Base-by-base conservation (phyloP, 2,888 invertebrate genomes). In the Eurytoma adleriae region DNA sequence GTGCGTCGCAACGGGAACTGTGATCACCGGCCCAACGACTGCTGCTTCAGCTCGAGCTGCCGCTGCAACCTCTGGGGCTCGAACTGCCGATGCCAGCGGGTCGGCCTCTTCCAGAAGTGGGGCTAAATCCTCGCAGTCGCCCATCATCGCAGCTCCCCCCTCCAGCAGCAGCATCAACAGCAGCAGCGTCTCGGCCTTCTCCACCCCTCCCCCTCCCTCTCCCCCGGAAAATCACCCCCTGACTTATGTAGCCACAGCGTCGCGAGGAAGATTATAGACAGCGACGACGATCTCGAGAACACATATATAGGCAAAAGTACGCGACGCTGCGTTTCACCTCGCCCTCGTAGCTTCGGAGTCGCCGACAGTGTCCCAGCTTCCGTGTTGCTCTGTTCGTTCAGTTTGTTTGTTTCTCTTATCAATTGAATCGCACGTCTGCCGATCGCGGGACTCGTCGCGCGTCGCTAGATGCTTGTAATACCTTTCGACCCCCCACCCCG, bases 61-160 rank as follows among this genome's bases (percentile, higher is more conserved):
- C 93, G 96, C 83, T 97, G 96, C 93, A 96, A 96, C 91, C 93
- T 96, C 72, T 97, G 96, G 96, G 96, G 96, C 81, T 94, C 95
- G 89, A 96, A 97, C 92, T 96, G 96, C 91, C 94, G 95, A 87
- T 97, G 96, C 91, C 96, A 96, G 91, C 94, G 96, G 86, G 95
- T 95, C 94, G 96, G 97, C 82, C 94, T 96, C 89, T 96, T 96
- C 93, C 96, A 96, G 91, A 96, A 96, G 92, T 96, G 96, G 95
- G 95, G 95, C 90, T 80, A 77, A 73, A 40, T 20, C 48, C 16
- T 56, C 59, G 27, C 48, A 18, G 57, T 5, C 13, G 20, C 20
- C 24, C 40, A 40, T 40, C 40, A 40, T 40, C 40, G 40, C 40
- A 40, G 40, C 40, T 7, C 40, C 40, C 4, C 40, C 4, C 40